Base-by-base conservation (phyloP, 53 echinoderm and acorn worm species). In the Mesocentrotus franciscanus region DNA sequence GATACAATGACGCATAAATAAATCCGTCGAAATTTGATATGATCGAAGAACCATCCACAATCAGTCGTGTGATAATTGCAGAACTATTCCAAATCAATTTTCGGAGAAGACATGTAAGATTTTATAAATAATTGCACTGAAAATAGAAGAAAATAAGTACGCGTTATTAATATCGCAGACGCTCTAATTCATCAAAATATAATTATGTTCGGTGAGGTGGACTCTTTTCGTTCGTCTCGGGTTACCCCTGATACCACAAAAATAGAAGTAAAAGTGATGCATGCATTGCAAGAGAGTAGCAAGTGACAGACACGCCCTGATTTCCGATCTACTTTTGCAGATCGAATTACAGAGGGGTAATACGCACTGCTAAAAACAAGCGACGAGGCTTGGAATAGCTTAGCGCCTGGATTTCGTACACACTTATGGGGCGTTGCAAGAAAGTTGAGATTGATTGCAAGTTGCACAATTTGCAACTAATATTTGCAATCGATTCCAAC, bases 251-350 rank as follows among this genome's bases (percentile, higher is more conserved):
- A 22, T 84, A 84, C 16, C 42, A 2, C 87, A 14, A 13, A 20
- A 26, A 6, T 27, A 58, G 58, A 39, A 42, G 34, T 42, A 17
- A 39, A 81, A 39, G 8, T 39, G 42, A 57, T 57, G 57, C 58
- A 87, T 58, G 87, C 10, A 39, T 42, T 49, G 84, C 39, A 39
- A 36, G 42, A 49, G 84, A 49, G 84, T 49, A 42, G 24, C 39
- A 24, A 57, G 0, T 87, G 87, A 87, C 87, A 87, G 87, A 87
- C 58, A 56, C 58, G 58, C 87, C 87, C 87, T 27, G n/a, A 87
- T 87, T 87, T 57, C 10, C 57, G 87, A 11, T 12, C 87, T 26
- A 87, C 57, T 87, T 57, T 64, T 20, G 7, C 0, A 58, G 87
- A 87, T 87, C 34, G 58, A 57, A 16, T 57, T 8, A n/a, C 58